Percentiles rank a stretch among this genome's conserved stretches.
phyloP scores from a whole-genome alignment of 2,797 vertebrate species.

The Streptopelia turtur region DNA sequence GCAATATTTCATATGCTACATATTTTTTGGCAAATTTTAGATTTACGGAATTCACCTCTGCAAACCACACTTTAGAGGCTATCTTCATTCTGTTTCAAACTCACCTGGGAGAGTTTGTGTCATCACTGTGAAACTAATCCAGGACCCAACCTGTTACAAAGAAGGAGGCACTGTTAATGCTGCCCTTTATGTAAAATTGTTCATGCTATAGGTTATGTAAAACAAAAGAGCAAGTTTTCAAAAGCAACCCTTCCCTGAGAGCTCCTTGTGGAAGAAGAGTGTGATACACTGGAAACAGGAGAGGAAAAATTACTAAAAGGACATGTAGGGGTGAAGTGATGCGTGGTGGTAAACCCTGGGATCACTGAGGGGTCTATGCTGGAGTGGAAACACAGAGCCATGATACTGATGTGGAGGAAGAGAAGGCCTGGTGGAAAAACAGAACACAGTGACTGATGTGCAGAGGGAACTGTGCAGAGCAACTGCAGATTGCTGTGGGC shows the following conservation, averaged over 20 bases:
- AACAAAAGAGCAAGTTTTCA: neutral
- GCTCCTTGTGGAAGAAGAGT: neutral
- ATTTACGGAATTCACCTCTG: neutral
- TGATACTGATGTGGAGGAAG: neutral
- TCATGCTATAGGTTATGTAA: neutral
- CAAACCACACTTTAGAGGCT: neutral
- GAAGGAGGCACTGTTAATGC: neutral
- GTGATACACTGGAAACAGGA: neutral
- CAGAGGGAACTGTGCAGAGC: fast-evolving
- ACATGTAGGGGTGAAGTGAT: neutral
- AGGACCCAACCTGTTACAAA: slow-evolving; percentile 79
- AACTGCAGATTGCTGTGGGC: neutral
- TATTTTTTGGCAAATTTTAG: neutral
- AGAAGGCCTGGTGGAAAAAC: neutral
- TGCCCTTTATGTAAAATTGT: neutral
- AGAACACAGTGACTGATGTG: neutral
- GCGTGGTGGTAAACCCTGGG: neutral
- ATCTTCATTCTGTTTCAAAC: neutral
- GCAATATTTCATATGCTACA: neutral
- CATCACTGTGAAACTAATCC: slow-evolving; percentile 84
- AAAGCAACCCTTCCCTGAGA: neutral
- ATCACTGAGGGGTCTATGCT: neutral
- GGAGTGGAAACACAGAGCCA: neutral
- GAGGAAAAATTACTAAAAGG: neutral
- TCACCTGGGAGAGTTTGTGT: slow-evolving; percentile 85